Base-by-base conservation (phyloP, 1,140 invertebrate genomes). In the Diabrotica undecimpunctata region DNA sequence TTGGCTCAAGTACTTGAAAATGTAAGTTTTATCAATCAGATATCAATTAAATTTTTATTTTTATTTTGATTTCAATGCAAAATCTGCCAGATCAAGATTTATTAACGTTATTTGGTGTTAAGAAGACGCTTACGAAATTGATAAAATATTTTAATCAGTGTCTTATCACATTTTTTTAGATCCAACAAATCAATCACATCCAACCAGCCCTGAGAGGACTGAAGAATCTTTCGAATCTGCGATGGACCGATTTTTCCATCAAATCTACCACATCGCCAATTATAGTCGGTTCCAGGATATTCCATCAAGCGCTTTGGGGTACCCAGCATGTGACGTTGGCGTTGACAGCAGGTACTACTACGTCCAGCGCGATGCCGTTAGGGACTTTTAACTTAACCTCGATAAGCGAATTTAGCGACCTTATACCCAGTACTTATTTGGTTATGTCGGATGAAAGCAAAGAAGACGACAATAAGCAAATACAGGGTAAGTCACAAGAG, bases 1-100 rank as follows among this genome's bases (percentile, higher is more conserved):
- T 82, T 94, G 0, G 88, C 91, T 38, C 91, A 93, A 80, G 86
- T 94, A 72, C 81, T 93, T 54, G 90, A 92, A 77, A 90, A 92
- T 83, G 91, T 92, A 84, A 78, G 67, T 62, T 57, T 6, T 53
- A 5, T 46, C 8, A 46, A 46, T 3, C 41, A 10, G n/a, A 10
- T 10, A 5, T 10, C 6, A 2, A 46, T 46, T n/a, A 6, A 10
- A 6, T 46, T 25, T 25, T 25, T 25, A 25, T 25, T 25, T n/a
- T n/a, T n/a, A n/a, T n/a, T n/a, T n/a, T n/a, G n/a, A n/a, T n/a
- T n/a, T n/a, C n/a, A n/a, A n/a, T n/a, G n/a, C n/a, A n/a, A n/a
- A n/a, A n/a, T n/a, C n/a, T n/a, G n/a, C n/a, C n/a, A n/a, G n/a
- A n/a, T n/a, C n/a, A n/a, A n/a, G n/a, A n/a, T n/a, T n/a, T n/a